phyloP scores from a whole-genome alignment of 2,113 vertebrate genomes.

The Halcyon malimbica region DNA sequence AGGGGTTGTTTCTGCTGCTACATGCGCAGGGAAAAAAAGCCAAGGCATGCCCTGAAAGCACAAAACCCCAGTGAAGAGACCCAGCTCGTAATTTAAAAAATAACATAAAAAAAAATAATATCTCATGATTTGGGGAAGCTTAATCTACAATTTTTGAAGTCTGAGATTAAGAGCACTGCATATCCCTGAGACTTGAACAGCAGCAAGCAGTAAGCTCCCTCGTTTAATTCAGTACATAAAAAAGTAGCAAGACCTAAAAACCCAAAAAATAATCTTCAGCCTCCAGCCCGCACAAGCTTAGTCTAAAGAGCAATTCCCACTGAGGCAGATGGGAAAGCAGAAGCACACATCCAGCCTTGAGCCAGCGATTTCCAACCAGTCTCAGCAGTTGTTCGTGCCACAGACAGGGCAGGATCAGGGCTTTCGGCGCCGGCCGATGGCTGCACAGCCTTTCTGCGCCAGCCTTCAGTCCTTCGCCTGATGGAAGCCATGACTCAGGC shows the following conservation, averaged over 20 bases:
- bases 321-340: neutral
- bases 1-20: neutral
- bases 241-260: neutral
- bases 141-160: neutral
- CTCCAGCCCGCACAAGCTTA: neutral
- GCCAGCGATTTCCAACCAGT: neutral
- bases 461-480: neutral
- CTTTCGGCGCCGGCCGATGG: neutral
- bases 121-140: neutral
- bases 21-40: neutral
- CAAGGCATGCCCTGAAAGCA: neutral
- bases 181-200: neutral
- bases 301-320: neutral
- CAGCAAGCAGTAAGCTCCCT: neutral
- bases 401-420: neutral
- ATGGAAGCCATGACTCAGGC: neutral
- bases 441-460: neutral
- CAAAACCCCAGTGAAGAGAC: neutral
- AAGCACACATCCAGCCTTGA: neutral
- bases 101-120: neutral
- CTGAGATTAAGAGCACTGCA: neutral
- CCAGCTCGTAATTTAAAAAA: neutral
- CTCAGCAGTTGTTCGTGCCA: neutral
- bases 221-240: neutral
- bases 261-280: neutral